Percentiles rank a stretch among this genome's conserved stretches.
Conservation (phyloP, 2,888 invertebrate genomes). For the Meghimatium bilineatum region DNA sequence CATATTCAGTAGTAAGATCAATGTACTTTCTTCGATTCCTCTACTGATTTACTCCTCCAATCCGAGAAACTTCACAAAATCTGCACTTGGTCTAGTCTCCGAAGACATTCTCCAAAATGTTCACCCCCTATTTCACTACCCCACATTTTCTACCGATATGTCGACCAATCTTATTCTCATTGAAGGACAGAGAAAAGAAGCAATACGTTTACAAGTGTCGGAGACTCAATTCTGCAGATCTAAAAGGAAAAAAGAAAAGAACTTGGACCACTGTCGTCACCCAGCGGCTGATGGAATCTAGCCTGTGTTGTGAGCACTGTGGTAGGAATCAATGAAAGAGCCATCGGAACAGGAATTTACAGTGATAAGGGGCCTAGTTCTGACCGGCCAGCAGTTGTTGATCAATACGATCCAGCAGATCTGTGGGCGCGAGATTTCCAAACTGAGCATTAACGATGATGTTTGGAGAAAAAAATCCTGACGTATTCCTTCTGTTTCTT, state of each 20-base stretch:
- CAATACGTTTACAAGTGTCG: not conserved
- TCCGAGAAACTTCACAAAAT: not conserved
- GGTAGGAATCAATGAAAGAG: conserved; percentile 19
- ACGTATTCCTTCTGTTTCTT: not conserved
- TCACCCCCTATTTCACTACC: not conserved
- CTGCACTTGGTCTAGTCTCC: not conserved
- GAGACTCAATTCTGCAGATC: not conserved
- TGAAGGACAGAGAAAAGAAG: not conserved
- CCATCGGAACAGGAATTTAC: not conserved
- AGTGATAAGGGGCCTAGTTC: conserved; percentile 13
- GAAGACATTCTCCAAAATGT: not conserved
- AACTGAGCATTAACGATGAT: conserved; percentile 9
- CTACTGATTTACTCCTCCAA: not conserved
- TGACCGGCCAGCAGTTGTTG: not conserved
- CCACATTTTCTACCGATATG: not conserved
- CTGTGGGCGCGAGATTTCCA: not conserved
- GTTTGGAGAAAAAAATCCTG: not conserved
- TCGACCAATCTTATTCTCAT: not conserved
- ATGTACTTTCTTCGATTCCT: not conserved
- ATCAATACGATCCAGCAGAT: conserved; percentile 17
- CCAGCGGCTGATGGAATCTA: conserved; percentile 11
- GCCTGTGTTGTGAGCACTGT: conserved; percentile 1
- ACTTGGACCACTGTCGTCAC: not conserved
- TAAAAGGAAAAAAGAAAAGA: not conserved
- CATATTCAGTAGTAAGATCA: not conserved